These are phyloP conservation scores for Cheilosia pagana DNA, from an alignment of 2,888 invertebrate species.

Conservation along the genomic window DNA sequence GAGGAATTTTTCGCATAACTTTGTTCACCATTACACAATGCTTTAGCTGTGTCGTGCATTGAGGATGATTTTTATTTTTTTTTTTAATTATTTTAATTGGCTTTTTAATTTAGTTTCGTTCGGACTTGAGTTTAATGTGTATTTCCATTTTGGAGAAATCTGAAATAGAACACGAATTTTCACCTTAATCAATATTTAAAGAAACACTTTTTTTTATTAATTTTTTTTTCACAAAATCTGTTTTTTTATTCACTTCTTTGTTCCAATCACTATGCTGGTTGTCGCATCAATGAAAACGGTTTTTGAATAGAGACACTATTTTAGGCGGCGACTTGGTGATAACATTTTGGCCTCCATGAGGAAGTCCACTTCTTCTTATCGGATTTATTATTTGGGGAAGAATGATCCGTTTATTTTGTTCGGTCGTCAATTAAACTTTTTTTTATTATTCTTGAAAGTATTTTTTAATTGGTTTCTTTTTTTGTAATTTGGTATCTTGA, in stretches of 20 bases:
- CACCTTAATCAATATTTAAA: constrained; percentile 37
- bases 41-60: constrained; percentile 54
- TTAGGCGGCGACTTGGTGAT: constrained; percentile 69
- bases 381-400: constrained; percentile 7
- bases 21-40: constrained; percentile 72
- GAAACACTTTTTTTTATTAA: constrained; percentile 19
- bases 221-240: background rate
- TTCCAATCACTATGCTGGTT: constrained; percentile 48
- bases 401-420: background rate
- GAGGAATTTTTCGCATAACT: constrained; percentile 67
- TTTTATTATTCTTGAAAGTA: background rate
- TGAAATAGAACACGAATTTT: constrained; percentile 27
- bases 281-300: constrained; percentile 37
- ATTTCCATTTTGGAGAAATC: constrained; percentile 65
- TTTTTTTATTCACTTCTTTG: background rate
- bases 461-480: background rate
- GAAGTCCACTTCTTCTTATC: constrained; percentile 76
- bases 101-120: constrained; percentile 33
- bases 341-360: constrained; percentile 77
- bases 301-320: constrained; percentile 23
- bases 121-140: constrained; percentile 28
- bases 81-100: constrained; percentile 5
- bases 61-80: constrained; percentile 39
- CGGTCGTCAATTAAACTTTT: background rate
- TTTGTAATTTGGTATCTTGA: background rate